Base-by-base conservation (phyloP, 2,113 vertebrate species). In the Chaetodon trifascialis region DNA sequence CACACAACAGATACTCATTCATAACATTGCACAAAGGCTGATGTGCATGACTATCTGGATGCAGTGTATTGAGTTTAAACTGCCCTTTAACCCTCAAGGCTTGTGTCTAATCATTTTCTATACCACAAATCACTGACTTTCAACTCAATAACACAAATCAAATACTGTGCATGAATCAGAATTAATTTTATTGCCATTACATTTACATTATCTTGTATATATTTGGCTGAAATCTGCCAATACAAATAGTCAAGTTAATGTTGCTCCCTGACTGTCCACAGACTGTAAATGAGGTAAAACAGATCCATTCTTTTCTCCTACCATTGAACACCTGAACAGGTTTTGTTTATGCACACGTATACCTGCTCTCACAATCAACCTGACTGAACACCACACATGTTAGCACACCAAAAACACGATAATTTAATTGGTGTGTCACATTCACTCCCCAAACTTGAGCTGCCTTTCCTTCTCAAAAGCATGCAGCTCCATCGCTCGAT, bases 401-500 rank as follows among this genome's bases (percentile, higher is more conserved):
- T 38, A 17, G 4, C 21, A 55, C n/a, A 80, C 36, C 49, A 81
- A 72, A 49, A 38, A 42, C 36, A 56, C 4, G 0, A 59, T 15
- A 14, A 74, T 15, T 74, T 19, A 46, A 47, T 64, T 3, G 55
- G 7, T 1, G 15, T 73, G 25, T 74, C 52, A 44, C 5, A 66
- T 62, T 90, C 78, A 93, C 62, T 92, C 89, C 46, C 90, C 92
- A 88, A 91, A 92, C 73, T 91, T 91, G 14, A 90, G 72, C 72
- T 92, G 83, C 25, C 76, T 71, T 47, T 96, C 87, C 90, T 81
- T 96, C 89, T 84, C 95, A 91, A 88, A 93, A 95, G 95, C 95
- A 49, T 98, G 96, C 46, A 99, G 83, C 59, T 95, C 86, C 83
- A 36, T 95, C 0, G 98, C 98, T 79, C 95, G 95, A 67, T 97